Conservation (phyloP, 2,888 invertebrate species). For the Scotopteryx bipunctaria region DNA sequence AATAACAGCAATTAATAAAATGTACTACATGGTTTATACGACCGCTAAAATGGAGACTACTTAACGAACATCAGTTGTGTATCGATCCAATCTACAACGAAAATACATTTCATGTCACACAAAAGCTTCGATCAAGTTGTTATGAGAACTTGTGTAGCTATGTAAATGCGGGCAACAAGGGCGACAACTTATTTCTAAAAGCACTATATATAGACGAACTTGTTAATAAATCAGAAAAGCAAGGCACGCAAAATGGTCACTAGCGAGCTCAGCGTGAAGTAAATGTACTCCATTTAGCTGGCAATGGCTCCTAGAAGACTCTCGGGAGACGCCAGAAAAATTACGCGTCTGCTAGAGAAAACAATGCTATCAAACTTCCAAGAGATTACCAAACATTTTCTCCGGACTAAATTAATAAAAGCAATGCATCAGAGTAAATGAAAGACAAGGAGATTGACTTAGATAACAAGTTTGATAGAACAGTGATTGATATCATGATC, state of each 20-base stretch:
- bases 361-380: slow-evolving; percentile 28
- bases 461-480: slow-evolving; percentile 26
- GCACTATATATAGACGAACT: slow-evolving; percentile 33
- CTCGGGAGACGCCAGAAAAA: slow-evolving; percentile 43
- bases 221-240: slow-evolving; percentile 48
- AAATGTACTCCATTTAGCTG: slow-evolving; percentile 43
- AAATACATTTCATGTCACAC: slow-evolving; percentile 24
- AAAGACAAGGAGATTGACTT: slow-evolving; percentile 14
- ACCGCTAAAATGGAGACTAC: slow-evolving; percentile 26
- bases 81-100: slow-evolving; percentile 22
- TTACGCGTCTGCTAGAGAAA: slow-evolving; percentile 38
- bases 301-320: slow-evolving; percentile 32
- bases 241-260: slow-evolving; percentile 43
- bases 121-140: slow-evolving; percentile 32
- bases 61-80: slow-evolving; percentile 21
- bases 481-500: slow-evolving; percentile 37
- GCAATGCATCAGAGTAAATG: slow-evolving; percentile 15
- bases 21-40: slow-evolving; percentile 1
- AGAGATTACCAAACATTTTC: slow-evolving; percentile 14
- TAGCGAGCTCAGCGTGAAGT: slow-evolving; percentile 37
- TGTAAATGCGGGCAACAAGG: slow-evolving; percentile 45
- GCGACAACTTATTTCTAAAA: slow-evolving; percentile 35
- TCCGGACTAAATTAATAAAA: slow-evolving; percentile 14
- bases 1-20: slow-evolving; percentile 1
- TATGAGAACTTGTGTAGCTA: slow-evolving; percentile 37